phyloP scores from a whole-genome alignment of 92 coral and sea anemone species.

The Pocillopora meandrina region DNA sequence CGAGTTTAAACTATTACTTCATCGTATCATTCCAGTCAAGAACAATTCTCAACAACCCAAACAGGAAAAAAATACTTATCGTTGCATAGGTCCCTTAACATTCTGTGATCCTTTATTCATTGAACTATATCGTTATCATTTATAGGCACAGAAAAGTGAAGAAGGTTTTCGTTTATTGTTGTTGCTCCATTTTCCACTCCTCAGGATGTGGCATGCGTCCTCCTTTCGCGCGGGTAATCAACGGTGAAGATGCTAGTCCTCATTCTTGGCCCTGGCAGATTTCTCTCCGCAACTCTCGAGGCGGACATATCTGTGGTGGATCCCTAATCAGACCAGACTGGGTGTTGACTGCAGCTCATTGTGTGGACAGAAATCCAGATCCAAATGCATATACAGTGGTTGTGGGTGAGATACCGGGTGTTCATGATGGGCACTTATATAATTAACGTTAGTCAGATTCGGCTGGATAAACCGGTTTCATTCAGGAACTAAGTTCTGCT shows the following conservation, averaged over 20 bases:
- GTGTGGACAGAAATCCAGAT: constrained; percentile 59
- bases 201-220: constrained; percentile 75
- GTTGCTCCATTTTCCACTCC: background rate
- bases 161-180: background rate
- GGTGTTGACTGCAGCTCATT: constrained; percentile 79
- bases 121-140: too few relatives aligned
- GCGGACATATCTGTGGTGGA: constrained; percentile 72
- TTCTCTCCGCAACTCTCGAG: constrained; percentile 51
- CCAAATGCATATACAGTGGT: constrained; percentile 69
- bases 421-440: background rate
- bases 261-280: constrained; percentile 86
- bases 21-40: too few relatives aligned
- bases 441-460: too few relatives aligned
- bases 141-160: background rate
- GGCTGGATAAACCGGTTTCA: too few relatives aligned
- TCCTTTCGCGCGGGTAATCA: constrained; percentile 59
- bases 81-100: too few relatives aligned
- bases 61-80: too few relatives aligned
- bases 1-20: too few relatives aligned
- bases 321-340: constrained; percentile 68
- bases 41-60: too few relatives aligned
- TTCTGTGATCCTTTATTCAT: too few relatives aligned
- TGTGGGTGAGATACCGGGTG: constrained; percentile 47
- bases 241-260: constrained; percentile 61
- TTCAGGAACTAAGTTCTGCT: too few relatives aligned